Evolutionary conservation across 1,140 invertebrate species (phyloP).

Genomic region (Drosophila dunni): DNA sequence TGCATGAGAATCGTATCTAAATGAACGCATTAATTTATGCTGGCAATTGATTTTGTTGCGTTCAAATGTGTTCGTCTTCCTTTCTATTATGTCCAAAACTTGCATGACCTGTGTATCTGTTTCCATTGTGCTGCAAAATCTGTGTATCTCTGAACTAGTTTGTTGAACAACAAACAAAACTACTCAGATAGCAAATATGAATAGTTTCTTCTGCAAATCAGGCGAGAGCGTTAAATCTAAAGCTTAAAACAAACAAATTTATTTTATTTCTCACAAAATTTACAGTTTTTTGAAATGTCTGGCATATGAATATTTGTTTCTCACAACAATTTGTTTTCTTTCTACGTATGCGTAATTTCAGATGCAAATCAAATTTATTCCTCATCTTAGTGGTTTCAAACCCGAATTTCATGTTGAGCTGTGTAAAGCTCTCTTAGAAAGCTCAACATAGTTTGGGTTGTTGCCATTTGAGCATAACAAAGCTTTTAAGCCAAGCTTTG

Average conservation of each 20-base stretch:
- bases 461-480: background rate
- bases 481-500: conserved; percentile 35
- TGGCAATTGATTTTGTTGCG: conserved; percentile 68
- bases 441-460: background rate
- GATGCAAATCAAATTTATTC: too few species aligned
- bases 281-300: too few species aligned
- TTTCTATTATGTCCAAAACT: conserved; percentile 55
- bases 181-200: conserved; percentile 3
- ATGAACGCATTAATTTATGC: conserved; percentile 79
- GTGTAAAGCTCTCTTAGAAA: conserved; percentile 49
- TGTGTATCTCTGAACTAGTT: conserved; percentile 69
- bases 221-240: background rate
- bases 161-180: conserved; percentile 25
- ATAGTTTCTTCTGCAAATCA: background rate
- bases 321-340: too few species aligned
- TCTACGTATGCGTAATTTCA: too few species aligned
- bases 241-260: background rate
- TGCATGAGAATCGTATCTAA: conserved; percentile 82
- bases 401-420: background rate
- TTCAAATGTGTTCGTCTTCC: conserved; percentile 45
- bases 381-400: background rate
- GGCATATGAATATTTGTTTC: too few species aligned
- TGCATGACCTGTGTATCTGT: conserved; percentile 59
- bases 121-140: conserved; percentile 57
- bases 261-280: background rate